Evolutionary conservation across 2,113 vertebrate species (phyloP).

Genomic region (Prolemur simus): DNA sequence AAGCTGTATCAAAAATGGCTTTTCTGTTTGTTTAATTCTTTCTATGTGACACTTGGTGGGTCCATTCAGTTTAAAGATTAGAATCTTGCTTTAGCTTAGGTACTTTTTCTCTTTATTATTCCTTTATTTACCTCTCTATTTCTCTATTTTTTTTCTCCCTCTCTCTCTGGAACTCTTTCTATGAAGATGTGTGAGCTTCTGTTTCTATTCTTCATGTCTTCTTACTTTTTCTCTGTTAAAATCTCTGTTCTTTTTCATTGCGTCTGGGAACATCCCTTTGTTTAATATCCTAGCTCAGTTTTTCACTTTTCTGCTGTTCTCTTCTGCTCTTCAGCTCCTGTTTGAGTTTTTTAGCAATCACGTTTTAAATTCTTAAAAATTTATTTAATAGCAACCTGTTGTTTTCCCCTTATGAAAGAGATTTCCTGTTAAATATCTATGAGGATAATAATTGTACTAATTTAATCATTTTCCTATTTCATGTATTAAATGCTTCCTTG

Average conservation of each 20-base stretch:
- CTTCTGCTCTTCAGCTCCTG: neutral
- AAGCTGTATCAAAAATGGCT: neutral
- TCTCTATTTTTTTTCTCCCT: neutral
- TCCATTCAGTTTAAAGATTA: neutral
- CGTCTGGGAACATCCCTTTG: neutral
- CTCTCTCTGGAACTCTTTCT: neutral
- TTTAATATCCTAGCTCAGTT: neutral
- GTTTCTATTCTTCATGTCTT: neutral
- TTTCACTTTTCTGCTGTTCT: neutral
- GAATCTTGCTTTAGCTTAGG: neutral
- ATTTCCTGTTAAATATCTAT: neutral
- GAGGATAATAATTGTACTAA: neutral
- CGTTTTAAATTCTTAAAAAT: neutral
- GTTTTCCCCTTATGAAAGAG: neutral
- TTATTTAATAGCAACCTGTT: neutral
- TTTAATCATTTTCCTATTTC: neutral
- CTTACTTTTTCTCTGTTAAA: neutral
- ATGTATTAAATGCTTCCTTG: neutral
- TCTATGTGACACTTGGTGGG: neutral
- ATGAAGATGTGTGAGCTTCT: neutral
- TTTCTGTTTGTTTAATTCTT: neutral
- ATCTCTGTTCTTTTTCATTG: neutral
- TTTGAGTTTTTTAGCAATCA: neutral
- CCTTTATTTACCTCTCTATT: neutral
- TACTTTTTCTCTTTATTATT: neutral